phyloP scores from a whole-genome alignment of 2,888 invertebrate genomes.

The Lymantria dispar region DNA sequence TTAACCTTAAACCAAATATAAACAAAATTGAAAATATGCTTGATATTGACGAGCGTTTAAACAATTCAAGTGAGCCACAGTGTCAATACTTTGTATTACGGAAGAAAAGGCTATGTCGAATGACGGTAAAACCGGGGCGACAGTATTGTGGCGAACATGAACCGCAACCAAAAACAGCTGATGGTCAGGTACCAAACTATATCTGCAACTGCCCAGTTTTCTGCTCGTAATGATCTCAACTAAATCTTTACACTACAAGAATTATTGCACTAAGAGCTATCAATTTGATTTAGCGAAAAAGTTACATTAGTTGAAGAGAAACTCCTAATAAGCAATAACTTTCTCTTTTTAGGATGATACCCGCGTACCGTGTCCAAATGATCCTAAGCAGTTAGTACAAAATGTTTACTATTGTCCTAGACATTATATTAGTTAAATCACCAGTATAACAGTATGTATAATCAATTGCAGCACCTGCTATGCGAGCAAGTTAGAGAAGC shows the following conservation, averaged over 20 bases:
- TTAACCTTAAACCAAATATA: too few relatives aligned
- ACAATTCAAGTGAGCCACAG: slow-evolving; percentile 41
- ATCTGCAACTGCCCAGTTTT: neutral
- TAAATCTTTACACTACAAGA: neutral
- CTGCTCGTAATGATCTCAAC: neutral
- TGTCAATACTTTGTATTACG: slow-evolving; percentile 86
- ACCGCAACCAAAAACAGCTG: slow-evolving; percentile 50
- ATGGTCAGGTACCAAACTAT: slow-evolving; percentile 44
- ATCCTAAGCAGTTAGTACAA: slow-evolving; percentile 86
- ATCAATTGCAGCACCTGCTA: slow-evolving; percentile 65
- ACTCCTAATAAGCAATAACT: neutral
- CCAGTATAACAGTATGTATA: neutral
- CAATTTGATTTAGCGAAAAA: too few relatives aligned
- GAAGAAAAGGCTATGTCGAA: slow-evolving; percentile 89
- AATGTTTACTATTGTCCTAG: neutral
- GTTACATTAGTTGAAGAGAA: too few relatives aligned
- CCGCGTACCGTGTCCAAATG: slow-evolving; percentile 87
- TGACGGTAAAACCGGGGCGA: slow-evolving; percentile 86
- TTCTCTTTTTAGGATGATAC: slow-evolving; percentile 55
- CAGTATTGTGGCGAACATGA: slow-evolving; percentile 89
- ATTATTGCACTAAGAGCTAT: too few relatives aligned
- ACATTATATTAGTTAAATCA: neutral
- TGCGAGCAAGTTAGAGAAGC: slow-evolving; percentile 85
- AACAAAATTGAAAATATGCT: too few relatives aligned
- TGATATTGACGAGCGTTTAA: too few relatives aligned